These are phyloP conservation scores for Heptranchias perlo DNA, from an alignment of 2,113 vertebrate species.

Conservation along the genomic window DNA sequence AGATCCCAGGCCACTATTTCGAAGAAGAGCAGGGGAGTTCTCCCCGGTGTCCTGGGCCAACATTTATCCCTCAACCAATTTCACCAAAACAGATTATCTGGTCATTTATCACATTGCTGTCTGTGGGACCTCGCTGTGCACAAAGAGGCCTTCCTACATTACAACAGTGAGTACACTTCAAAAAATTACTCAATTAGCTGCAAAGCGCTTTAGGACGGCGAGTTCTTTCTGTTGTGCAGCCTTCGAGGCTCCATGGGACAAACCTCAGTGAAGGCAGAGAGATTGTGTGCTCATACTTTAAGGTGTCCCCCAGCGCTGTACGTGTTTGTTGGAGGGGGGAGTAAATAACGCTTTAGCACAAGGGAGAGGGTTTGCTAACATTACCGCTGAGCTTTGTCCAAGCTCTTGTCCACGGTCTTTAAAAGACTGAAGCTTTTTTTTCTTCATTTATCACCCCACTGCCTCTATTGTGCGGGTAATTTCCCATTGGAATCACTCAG, in stretches of 20 bases:
- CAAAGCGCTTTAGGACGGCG: background rate
- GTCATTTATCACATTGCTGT: background rate
- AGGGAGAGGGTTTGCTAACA: slow-evolving; percentile 53
- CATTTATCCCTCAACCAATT: background rate
- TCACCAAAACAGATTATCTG: background rate
- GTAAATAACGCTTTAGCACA: background rate
- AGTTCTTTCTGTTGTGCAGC: background rate
- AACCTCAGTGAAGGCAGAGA: background rate
- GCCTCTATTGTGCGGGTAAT: slow-evolving; percentile 86
- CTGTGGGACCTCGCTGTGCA: background rate
- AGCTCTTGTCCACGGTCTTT: slow-evolving; percentile 53
- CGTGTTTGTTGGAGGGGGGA: background rate
- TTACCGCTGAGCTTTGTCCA: slow-evolving; percentile 73
- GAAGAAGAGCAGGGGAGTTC: background rate
- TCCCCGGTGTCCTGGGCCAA: background rate
- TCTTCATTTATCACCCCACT: slow-evolving; percentile 90
- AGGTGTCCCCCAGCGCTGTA: background rate
- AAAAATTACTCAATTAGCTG: background rate
- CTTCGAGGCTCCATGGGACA: background rate
- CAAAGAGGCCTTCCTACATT: background rate
- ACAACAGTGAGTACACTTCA: background rate
- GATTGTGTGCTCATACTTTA: background rate
- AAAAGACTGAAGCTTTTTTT: slow-evolving; percentile 56
- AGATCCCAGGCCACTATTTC: background rate
- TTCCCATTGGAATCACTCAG: slow-evolving; percentile 54